These are phyloP conservation scores for Morpho deidamia DNA, from an alignment of 2,888 invertebrate genomes.

Conservation along the genomic window DNA sequence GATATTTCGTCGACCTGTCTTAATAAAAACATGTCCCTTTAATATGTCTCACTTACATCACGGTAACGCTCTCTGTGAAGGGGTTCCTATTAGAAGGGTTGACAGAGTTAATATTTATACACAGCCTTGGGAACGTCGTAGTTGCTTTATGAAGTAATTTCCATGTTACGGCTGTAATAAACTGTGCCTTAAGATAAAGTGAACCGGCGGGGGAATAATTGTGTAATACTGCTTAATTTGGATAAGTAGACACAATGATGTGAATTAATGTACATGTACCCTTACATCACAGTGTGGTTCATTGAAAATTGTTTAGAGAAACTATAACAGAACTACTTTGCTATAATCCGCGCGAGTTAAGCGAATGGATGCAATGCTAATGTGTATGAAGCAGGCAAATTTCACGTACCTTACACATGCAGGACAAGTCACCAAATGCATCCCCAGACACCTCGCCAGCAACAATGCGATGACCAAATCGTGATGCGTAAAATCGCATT, in stretches of 20 bases:
- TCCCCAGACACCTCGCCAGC: too few relatives aligned
- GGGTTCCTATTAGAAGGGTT: slow-evolving; percentile 34
- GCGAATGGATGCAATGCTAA: too few relatives aligned
- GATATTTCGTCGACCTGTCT: background rate
- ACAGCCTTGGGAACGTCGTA: slow-evolving; percentile 23
- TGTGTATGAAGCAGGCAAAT: too few relatives aligned
- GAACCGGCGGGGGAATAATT: background rate
- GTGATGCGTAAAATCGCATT: too few relatives aligned
- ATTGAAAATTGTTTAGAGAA: too few relatives aligned
- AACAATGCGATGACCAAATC: too few relatives aligned
- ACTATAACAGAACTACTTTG: too few relatives aligned
- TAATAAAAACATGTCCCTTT: background rate
- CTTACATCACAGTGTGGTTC: background rate
- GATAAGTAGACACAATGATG: slow-evolving; percentile 3
- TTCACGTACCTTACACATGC: too few relatives aligned
- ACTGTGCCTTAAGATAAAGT: slow-evolving; percentile 12
- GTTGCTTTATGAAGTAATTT: slow-evolving; percentile 34
- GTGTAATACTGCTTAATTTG: background rate
- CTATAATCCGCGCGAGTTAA: too few relatives aligned
- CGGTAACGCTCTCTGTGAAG: slow-evolving; percentile 13
- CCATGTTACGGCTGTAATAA: slow-evolving; percentile 17
- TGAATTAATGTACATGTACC: background rate
- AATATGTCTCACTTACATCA: slow-evolving; percentile 12
- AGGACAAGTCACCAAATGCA: too few relatives aligned
- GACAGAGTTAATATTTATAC: slow-evolving; percentile 35